A percentile compares a stretch with the other conserved stretches of the same genome.
phyloP scores from a whole-genome alignment of 2,113 vertebrate species.

The Brachyhypopomus gauderio region DNA sequence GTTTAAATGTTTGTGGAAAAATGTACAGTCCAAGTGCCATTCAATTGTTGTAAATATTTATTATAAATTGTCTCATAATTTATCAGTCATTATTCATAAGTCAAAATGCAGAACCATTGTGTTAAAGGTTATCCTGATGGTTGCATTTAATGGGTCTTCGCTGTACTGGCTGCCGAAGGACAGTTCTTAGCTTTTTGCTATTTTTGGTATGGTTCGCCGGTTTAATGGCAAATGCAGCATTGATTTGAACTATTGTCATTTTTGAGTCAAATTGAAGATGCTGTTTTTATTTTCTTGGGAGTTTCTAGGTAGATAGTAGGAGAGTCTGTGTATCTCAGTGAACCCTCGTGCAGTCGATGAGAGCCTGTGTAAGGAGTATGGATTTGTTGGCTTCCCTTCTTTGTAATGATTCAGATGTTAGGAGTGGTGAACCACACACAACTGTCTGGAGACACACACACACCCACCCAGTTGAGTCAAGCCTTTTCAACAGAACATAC shows the following conservation, averaged over 20 bases:
- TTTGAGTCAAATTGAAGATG: constrained; percentile 58
- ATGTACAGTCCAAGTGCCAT: constrained; percentile 41
- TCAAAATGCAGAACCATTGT: constrained; percentile 47
- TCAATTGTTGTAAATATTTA: constrained; percentile 57
- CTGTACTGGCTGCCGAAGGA: constrained; percentile 62
- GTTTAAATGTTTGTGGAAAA: constrained; percentile 18
- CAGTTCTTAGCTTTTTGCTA: constrained; percentile 50
- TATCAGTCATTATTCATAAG: constrained; percentile 38
- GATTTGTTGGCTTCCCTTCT: constrained; percentile 10
- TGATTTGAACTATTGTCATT: constrained; percentile 60
- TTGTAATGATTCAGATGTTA: background rate
- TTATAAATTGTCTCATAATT: constrained; percentile 45
- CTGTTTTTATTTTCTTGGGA: background rate
- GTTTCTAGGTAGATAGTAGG: background rate
- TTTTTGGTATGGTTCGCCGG: constrained; percentile 53
- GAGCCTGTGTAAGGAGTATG: background rate
- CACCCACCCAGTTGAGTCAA: constrained; percentile 4
- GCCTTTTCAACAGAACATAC: background rate
- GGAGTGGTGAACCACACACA: background rate
- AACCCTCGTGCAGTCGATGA: constrained; percentile 2
- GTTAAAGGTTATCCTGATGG: constrained; percentile 51
- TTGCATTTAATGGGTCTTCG: constrained; percentile 54
- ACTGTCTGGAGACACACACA: constrained; percentile 6
- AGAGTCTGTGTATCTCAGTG: constrained; percentile 6
- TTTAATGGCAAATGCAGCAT: constrained; percentile 51